Conservation (phyloP, 2,888 invertebrate genomes). For the Diarsia dahlii region DNA sequence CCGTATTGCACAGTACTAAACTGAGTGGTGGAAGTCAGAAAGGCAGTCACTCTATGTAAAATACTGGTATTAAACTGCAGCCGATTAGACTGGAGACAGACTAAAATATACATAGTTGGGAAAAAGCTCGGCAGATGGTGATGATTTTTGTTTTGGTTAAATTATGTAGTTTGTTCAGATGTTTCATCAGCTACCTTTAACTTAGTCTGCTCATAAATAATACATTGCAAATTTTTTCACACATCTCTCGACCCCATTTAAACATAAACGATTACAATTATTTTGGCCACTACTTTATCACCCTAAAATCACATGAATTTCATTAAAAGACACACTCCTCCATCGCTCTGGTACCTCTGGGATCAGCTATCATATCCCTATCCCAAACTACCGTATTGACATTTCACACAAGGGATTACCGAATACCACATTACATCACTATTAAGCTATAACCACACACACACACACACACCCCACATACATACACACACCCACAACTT, state of each 20-base stretch:
- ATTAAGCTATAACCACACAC: constrained; percentile 65
- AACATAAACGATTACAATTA: background rate
- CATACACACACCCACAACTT: constrained; percentile 25
- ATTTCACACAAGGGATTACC: constrained; percentile 74
- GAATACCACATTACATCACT: constrained; percentile 67
- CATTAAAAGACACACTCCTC: constrained; percentile 37
- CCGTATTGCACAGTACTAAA: too few species aligned
- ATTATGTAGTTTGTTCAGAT: too few species aligned
- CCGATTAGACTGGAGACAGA: too few species aligned
- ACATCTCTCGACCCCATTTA: background rate
- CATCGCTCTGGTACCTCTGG: constrained; percentile 48
- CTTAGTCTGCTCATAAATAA: background rate
- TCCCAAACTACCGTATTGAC: constrained; percentile 69
- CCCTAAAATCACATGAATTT: constrained; percentile 46
- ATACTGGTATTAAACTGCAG: too few species aligned
- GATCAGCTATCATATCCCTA: constrained; percentile 62
- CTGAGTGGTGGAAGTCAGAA: too few species aligned
- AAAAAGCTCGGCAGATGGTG: too few species aligned
- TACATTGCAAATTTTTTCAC: background rate
- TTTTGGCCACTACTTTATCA: constrained; percentile 13
- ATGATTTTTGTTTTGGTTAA: background rate
- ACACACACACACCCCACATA: constrained; percentile 42
- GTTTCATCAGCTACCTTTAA: too few species aligned
- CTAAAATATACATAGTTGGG: too few species aligned
- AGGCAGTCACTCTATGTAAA: too few species aligned